Percentiles rank a stretch among this genome's conserved stretches.
Evolutionary conservation across 2,113 vertebrate genomes (phyloP).

Genomic region (mouse (Mus musculus)): DNA sequence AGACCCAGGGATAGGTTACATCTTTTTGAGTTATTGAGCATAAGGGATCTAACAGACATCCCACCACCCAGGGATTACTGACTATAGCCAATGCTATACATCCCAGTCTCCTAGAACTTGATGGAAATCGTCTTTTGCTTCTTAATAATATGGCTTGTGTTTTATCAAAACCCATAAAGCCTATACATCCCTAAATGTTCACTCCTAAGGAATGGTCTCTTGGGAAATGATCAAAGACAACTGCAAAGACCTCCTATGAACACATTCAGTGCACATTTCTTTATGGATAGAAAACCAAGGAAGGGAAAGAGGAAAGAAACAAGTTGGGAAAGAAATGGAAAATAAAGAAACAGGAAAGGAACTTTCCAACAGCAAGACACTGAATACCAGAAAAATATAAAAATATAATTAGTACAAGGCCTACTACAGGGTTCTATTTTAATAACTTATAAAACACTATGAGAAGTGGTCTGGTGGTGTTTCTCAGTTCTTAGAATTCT

Average conservation of each 20-base stretch:
- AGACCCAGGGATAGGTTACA: background rate
- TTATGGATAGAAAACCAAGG: background rate
- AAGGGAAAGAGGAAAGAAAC: background rate
- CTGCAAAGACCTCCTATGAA: background rate
- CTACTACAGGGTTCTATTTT: background rate
- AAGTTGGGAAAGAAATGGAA: background rate
- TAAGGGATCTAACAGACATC: background rate
- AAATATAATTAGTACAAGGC: background rate
- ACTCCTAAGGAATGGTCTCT: background rate
- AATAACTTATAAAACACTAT: background rate
- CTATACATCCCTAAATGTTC: background rate
- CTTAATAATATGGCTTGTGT: background rate
- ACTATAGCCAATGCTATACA: background rate
- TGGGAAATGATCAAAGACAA: background rate
- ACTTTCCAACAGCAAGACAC: background rate
- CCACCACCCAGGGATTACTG: background rate
- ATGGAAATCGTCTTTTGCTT: background rate
- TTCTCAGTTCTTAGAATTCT: background rate
- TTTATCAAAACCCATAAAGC: conserved; percentile 20
- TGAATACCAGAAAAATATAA: background rate
- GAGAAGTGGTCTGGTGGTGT: background rate
- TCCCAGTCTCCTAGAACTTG: background rate
- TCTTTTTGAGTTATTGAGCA: background rate
- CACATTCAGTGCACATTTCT: background rate
- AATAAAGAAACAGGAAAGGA: background rate